Evolutionary conservation across 2,113 vertebrate genomes (phyloP).

Genomic region (Pelmatolapia mariae): DNA sequence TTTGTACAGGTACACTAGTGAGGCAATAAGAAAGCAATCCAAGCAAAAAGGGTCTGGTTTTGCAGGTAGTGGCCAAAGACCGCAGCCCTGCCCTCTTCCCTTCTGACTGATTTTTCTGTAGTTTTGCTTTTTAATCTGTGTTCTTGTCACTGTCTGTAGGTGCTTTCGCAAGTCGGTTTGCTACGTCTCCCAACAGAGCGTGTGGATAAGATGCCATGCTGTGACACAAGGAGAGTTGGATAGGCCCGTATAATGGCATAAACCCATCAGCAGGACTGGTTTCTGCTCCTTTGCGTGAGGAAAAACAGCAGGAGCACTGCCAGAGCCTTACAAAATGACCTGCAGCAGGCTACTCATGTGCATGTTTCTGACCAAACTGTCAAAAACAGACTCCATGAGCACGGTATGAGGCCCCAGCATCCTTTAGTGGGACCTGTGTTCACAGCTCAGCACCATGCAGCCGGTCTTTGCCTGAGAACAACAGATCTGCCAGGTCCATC

Average conservation of each 20-base stretch:
- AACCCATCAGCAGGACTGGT: not conserved
- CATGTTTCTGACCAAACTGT: not conserved
- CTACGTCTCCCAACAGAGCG: not conserved
- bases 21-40: not conserved
- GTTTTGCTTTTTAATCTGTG: not conserved
- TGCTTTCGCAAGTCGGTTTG: not conserved
- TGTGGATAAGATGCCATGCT: not conserved
- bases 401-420: not conserved
- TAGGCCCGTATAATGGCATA: not conserved
- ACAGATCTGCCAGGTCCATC: not conserved
- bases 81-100: not conserved
- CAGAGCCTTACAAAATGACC: not conserved
- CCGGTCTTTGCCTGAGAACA: not conserved
- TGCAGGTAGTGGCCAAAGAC: not conserved
- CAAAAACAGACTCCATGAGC: not conserved
- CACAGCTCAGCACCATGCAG: not conserved
- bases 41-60: not conserved
- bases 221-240: not conserved
- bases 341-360: not conserved
- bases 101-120: not conserved
- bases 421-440: not conserved
- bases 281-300: not conserved
- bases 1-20: not conserved
- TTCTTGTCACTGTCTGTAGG: not conserved
- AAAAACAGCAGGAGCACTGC: not conserved